Percentiles rank a stretch among this genome's conserved stretches.
phyloP scores from a whole-genome alignment of 23 tunicate species.

The Halocynthia roretzi region DNA sequence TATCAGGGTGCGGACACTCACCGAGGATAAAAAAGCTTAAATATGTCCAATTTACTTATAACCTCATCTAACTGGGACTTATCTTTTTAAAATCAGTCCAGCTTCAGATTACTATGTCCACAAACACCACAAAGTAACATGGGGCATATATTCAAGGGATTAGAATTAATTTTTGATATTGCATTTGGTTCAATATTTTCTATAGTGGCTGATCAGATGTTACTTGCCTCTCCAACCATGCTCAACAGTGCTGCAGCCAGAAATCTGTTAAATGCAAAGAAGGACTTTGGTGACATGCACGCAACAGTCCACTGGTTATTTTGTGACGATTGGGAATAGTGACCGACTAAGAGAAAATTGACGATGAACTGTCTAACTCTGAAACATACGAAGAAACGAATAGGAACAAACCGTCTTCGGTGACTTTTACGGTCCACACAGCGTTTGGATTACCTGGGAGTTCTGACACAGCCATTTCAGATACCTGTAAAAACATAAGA shows the following conservation, averaged over 20 bases:
- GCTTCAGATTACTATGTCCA: too few relatives aligned
- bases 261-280: conserved; percentile 25
- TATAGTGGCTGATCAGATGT: not conserved
- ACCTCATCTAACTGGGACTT: too few relatives aligned
- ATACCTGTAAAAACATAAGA: conserved; percentile 41
- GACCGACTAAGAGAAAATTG: too few relatives aligned
- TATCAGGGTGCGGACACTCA: too few relatives aligned
- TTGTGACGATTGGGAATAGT: too few relatives aligned
- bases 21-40: too few relatives aligned
- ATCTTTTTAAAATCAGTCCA: too few relatives aligned
- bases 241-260: conserved; percentile 11
- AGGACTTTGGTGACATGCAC: conserved; percentile 38
- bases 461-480: conserved; percentile 99
- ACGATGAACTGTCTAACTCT: not conserved
- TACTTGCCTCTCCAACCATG: conserved; percentile 22
- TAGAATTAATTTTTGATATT: not conserved
- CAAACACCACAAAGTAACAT: too few relatives aligned
- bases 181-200: not conserved
- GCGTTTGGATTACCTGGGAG: conserved; percentile 99
- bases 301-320: conserved; percentile 4
- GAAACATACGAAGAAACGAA: not conserved
- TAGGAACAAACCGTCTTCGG: conserved; percentile 68
- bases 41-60: too few relatives aligned
- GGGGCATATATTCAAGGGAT: not conserved
- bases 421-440: conserved; percentile 97